These are phyloP conservation scores for Lampris incognitus DNA, from an alignment of 2,113 vertebrate species.

Conservation along the genomic window DNA sequence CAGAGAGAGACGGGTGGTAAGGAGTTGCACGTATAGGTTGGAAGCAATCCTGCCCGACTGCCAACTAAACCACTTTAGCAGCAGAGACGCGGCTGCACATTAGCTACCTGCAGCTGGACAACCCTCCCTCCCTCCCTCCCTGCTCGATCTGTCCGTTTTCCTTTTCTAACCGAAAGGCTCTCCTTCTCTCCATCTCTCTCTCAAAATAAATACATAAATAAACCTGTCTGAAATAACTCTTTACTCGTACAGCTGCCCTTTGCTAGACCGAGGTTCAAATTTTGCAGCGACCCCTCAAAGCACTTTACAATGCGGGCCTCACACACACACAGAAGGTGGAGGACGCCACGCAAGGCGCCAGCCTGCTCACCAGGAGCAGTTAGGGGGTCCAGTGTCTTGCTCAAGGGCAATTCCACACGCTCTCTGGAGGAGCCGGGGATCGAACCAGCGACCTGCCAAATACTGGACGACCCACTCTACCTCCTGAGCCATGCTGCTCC, in stretches of 20 bases:
- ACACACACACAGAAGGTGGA: too few relatives aligned
- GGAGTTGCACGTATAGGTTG: constrained; percentile 45
- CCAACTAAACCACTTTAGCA: constrained; percentile 54
- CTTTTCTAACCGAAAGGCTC: constrained; percentile 34
- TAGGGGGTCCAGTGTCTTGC: too few relatives aligned
- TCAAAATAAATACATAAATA: constrained; percentile 36
- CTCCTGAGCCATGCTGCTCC: too few relatives aligned
- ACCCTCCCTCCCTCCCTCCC: constrained; percentile 13
- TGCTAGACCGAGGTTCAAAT: constrained; percentile 8
- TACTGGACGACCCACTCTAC: too few relatives aligned
- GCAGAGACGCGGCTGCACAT: constrained; percentile 52
- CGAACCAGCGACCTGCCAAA: too few relatives aligned
- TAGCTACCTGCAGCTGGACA: constrained; percentile 49
- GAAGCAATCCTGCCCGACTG: constrained; percentile 52
- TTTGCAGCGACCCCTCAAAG: not conserved
- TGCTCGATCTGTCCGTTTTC: constrained; percentile 26
- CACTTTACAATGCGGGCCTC: not conserved
- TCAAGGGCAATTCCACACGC: too few relatives aligned
- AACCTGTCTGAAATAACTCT: constrained; percentile 27
- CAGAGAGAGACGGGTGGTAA: constrained; percentile 45
- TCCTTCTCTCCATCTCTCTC: constrained; percentile 6
- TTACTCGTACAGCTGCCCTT: constrained; percentile 4
- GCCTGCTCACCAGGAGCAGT: too few relatives aligned
- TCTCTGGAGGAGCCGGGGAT: too few relatives aligned
- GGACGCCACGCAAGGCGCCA: too few relatives aligned